Evolutionary conservation across 2,888 invertebrate genomes (phyloP), one percentile per base, ranked within the genome.

Genomic region (Tolmerus cingulatus): DNA sequence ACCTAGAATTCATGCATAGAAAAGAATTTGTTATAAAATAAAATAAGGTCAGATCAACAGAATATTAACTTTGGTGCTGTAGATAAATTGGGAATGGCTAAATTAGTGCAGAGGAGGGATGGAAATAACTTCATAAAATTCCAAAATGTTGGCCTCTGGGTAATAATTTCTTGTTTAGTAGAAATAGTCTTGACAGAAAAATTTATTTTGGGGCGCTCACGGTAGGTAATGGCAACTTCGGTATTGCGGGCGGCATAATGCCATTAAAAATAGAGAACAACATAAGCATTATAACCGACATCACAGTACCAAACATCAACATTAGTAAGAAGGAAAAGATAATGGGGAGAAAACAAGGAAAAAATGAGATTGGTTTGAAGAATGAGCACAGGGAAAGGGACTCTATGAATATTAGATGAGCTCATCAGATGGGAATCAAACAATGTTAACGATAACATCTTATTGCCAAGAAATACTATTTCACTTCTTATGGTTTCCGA

Each of bases 81-180:
- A 4, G 3, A 23, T 4, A 66, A 66, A 66, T 66, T 66, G 23
- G 23, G 66, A 12, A 66, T 66, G 12, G 66, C 2, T 66, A 66
- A 66, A 66, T 66, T 66, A 27, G 19, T 23, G 3, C 12, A 27
- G 23, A 51, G 19, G 7, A 51, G 66, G 66, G 66, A 66, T 66
- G 76, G 16, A 76, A 76, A 76, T 76, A 76, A 76, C 34, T 76
- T 76, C 76, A 76, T 76, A 76, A 76, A 76, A 76, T 16, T 34
- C 16, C n/a, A 66, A 66, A 66, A 66, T 66, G 66, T 66, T 66
- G 66, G 27, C 78, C 40, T 78, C 9, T 14, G 78, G n/a, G 46
- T 78, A 78, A 37, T 78, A 78, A 78, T 23, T 78, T 78, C 78
- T 78, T 40, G 78, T 78, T 78, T 78, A 78, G 40, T 66, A 66